Evolutionary conservation across 1,140 invertebrate genomes (phyloP).

Genomic region (Campoletis sonorensis): DNA sequence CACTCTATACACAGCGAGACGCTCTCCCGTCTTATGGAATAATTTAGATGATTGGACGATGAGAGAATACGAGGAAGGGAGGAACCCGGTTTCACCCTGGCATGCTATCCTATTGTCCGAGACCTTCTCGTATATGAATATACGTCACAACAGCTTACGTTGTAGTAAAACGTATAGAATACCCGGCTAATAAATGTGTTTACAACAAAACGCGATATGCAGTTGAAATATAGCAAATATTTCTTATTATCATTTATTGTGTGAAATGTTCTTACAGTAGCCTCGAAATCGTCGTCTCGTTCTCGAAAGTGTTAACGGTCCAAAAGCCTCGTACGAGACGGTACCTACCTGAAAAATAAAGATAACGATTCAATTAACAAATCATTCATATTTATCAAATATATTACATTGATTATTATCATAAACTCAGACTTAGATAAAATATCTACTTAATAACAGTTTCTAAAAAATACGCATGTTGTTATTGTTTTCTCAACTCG

Average conservation of each 20-base stretch:
- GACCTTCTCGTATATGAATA: slow-evolving; percentile 46
- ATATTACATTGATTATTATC: neutral
- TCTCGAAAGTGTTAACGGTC: slow-evolving; percentile 28
- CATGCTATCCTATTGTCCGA: slow-evolving; percentile 58
- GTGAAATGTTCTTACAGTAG: slow-evolving; percentile 43
- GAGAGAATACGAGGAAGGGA: slow-evolving; percentile 48
- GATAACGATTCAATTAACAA: slow-evolving; percentile 44
- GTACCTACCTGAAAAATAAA: slow-evolving; percentile 71
- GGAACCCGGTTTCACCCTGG: slow-evolving; percentile 59
- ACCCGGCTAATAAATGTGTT: neutral
- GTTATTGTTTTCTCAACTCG: neutral
- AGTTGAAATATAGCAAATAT: slow-evolving; percentile 6
- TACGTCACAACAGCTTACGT: neutral
- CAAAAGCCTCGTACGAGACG: slow-evolving; percentile 59
- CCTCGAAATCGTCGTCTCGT: slow-evolving; percentile 40
- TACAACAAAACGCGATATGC: neutral
- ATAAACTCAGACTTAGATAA: too few species aligned
- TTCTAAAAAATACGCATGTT: too few species aligned
- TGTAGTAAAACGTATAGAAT: neutral
- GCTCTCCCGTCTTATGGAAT: slow-evolving; percentile 70
- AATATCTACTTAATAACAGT: too few species aligned
- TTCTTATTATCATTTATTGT: neutral
- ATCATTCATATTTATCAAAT: neutral
- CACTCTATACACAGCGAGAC: slow-evolving; percentile 45
- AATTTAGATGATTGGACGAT: slow-evolving; percentile 74